Percentiles rank a stretch among this genome's conserved stretches.
Evolutionary conservation across 2,797 vertebrate genomes (phyloP).

Genomic region (Oceanodroma leucorhoa): DNA sequence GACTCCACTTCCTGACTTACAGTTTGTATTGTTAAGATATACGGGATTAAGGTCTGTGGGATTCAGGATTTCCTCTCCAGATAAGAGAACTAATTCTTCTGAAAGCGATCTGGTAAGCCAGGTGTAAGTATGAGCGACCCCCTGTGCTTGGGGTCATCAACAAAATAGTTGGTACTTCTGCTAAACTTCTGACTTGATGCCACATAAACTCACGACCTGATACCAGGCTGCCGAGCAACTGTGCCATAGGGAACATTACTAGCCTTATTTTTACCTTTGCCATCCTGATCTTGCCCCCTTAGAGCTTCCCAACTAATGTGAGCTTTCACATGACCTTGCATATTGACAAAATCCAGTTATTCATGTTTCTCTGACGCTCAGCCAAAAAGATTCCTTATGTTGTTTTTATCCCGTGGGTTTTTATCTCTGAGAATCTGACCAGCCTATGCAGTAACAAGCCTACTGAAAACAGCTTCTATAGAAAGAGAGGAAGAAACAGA

Average conservation of each 20-base stretch:
- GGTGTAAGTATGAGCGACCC: not conserved
- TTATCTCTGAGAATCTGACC: not conserved
- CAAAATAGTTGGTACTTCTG: not conserved
- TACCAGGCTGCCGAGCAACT: not conserved
- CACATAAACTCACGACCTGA: not conserved
- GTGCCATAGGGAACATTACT: not conserved
- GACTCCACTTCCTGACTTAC: not conserved
- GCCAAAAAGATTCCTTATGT: not conserved
- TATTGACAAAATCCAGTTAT: not conserved
- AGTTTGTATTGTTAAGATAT: not conserved
- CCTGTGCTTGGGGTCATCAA: not conserved
- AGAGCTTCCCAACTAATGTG: not conserved
- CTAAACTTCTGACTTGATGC: not conserved
- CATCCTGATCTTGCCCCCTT: not conserved
- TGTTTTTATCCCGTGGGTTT: not conserved
- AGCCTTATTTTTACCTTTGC: not conserved
- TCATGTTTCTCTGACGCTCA: not conserved
- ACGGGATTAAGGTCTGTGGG: not conserved
- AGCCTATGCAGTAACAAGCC: not conserved
- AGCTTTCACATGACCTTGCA: not conserved
- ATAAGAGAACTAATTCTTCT: not conserved
- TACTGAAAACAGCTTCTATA: not conserved
- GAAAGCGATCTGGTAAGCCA: not conserved
- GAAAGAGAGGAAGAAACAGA: not conserved
- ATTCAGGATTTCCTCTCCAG: not conserved